These are phyloP conservation scores for Eclectus roratus DNA, from an alignment of 2,113 vertebrate species.

Conservation along the genomic window DNA sequence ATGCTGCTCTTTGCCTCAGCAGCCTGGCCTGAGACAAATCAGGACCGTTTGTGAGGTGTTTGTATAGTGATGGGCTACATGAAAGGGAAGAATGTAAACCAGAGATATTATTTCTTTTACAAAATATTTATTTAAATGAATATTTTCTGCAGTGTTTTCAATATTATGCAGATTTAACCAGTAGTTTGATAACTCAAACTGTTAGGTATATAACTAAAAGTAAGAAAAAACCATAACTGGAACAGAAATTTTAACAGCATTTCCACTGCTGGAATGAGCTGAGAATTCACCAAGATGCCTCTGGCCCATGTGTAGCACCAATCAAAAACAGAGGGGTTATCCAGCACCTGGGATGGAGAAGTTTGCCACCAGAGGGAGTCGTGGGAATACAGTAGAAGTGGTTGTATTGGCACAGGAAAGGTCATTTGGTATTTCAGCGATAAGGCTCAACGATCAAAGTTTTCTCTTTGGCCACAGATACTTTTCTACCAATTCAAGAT, in stretches of 20 bases:
- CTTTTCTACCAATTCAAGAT: not conserved
- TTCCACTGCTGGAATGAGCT: not conserved
- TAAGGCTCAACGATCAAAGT: not conserved
- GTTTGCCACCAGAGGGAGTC: conserved; percentile 76
- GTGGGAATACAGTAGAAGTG: conserved; percentile 48
- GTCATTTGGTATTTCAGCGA: not conserved
- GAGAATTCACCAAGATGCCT: not conserved
- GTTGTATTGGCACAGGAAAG: not conserved
- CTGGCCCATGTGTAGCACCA: not conserved
- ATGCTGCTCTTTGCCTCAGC: not conserved
- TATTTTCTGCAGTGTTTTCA: not conserved
- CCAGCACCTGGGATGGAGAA: not conserved
- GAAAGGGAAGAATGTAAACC: not conserved
- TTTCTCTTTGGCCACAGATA: not conserved
- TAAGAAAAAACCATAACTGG: not conserved
- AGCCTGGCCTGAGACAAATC: not conserved
- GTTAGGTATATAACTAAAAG: not conserved
- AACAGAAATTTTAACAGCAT: not conserved
- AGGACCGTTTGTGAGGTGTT: not conserved
- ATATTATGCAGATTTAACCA: not conserved
- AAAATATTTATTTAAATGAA: not conserved
- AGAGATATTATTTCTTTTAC: not conserved
- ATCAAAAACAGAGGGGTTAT: not conserved
- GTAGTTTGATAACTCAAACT: not conserved
- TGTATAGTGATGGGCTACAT: rapidly evolving